These are phyloP conservation scores for Xanthorhoe designata DNA, from an alignment of 2,888 invertebrate species.

Conservation along the genomic window DNA sequence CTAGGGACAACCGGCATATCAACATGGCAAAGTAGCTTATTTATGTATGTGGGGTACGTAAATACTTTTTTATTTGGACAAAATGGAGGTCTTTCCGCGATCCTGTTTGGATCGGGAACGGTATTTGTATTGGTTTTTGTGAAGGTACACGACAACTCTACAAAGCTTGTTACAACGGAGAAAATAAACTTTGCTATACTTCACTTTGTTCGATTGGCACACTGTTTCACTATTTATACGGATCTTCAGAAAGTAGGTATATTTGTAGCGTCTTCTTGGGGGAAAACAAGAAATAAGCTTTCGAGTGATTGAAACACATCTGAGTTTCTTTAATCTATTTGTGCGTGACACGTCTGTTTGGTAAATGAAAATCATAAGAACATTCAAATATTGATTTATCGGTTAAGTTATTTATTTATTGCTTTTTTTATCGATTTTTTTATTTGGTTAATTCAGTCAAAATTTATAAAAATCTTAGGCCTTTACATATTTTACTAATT, in stretches of 20 bases:
- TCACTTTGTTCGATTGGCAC: not conserved
- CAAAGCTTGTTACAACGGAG: not conserved
- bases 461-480: too few relatives aligned
- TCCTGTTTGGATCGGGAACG: slow-evolving; percentile 8
- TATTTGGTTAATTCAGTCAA: not conserved
- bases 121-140: slow-evolving; percentile 12
- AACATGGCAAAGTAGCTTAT: slow-evolving; percentile 17
- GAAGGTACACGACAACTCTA: not conserved
- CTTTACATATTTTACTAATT: too few relatives aligned
- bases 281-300: not conserved
- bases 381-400: not conserved
- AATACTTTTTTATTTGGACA: slow-evolving; percentile 28
- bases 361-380: not conserved
- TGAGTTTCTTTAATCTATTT: not conserved
- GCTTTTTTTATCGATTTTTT: not conserved
- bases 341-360: not conserved
- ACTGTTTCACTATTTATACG: not conserved
- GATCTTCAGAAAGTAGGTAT: not conserved
- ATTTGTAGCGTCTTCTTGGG: not conserved
- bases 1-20: slow-evolving; percentile 24
- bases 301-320: not conserved
- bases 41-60: slow-evolving; percentile 24
- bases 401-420: too few relatives aligned
- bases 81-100: slow-evolving; percentile 14
- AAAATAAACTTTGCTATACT: not conserved